Percentiles rank a stretch among this genome's conserved stretches.
These are phyloP conservation scores for Carcina quercana DNA, from an alignment of 2,888 invertebrate genomes.

Conservation along the genomic window DNA sequence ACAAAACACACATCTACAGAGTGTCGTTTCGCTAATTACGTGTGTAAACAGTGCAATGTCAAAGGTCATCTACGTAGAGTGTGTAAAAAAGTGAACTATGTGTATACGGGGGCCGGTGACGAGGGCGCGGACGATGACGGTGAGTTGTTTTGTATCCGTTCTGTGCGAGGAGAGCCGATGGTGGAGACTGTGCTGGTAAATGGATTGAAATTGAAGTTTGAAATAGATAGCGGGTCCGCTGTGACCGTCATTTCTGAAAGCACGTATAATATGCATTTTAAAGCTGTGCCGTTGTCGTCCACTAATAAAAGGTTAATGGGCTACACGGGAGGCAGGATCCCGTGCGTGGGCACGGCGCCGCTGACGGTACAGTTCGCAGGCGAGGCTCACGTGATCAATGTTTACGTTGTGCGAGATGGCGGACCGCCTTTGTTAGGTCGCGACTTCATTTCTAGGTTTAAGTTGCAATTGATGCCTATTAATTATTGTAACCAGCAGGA, in stretches of 20 bases:
- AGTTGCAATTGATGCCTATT: conserved; percentile 5
- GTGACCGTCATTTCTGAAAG: conserved; percentile 16
- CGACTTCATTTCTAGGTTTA: conserved; percentile 16
- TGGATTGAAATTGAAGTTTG: conserved; percentile 3
- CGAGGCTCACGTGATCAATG: conserved; percentile 6
- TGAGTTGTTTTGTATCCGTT: conserved; percentile 9
- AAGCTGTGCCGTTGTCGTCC: conserved; percentile 12
- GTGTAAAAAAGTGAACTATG: conserved; percentile 9
- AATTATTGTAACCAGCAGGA: not conserved
- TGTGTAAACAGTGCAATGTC: conserved; percentile 13
- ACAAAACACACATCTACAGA: conserved; percentile 9
- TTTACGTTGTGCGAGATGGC: conserved; percentile 18
- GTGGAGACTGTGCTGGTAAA: conserved; percentile 2
- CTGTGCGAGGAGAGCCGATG: conserved; percentile 9
- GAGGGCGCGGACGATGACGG: conserved; percentile 6
- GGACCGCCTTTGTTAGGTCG: conserved; percentile 19
- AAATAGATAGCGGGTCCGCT: conserved; percentile 17
- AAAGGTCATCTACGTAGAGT: conserved; percentile 15
- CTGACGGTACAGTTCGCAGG: conserved; percentile 10
- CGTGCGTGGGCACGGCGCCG: conserved; percentile 10
- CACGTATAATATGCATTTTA: conserved; percentile 13
- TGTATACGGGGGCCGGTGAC: conserved; percentile 1
- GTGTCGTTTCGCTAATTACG: conserved; percentile 11
- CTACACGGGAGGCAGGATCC: conserved; percentile 14
- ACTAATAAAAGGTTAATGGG: conserved; percentile 11